A percentile compares a stretch with the other conserved stretches of the same genome.
Evolutionary conservation across 2,888 invertebrate species (phyloP).

Genomic region (Drosophila diplacantha): DNA sequence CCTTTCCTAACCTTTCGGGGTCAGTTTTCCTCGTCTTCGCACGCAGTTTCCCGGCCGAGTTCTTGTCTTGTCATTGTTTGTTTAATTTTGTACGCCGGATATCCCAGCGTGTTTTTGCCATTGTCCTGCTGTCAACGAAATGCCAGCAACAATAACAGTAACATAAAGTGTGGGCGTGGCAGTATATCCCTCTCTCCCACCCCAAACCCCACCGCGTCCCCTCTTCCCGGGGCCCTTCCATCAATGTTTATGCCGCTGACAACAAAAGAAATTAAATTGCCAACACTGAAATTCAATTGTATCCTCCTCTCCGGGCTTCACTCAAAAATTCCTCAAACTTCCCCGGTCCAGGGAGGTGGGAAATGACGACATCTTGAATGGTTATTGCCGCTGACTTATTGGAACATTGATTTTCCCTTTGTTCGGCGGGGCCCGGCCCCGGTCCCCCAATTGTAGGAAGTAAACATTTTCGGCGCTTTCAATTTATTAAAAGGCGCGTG

Average conservation of each 20-base stretch:
- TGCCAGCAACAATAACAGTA: slow-evolving; percentile 54
- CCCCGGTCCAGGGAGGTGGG: slow-evolving; percentile 17
- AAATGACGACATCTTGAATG: slow-evolving; percentile 48
- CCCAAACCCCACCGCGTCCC: neutral
- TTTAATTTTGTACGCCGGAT: slow-evolving; percentile 72
- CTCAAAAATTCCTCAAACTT: slow-evolving; percentile 52
- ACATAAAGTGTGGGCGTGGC: slow-evolving; percentile 39
- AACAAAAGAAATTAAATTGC: slow-evolving; percentile 73
- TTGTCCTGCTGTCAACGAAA: slow-evolving; percentile 68
- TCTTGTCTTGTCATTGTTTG: slow-evolving; percentile 70
- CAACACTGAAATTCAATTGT: slow-evolving; percentile 70
- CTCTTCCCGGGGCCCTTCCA: slow-evolving; percentile 32
- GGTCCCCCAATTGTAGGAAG: slow-evolving; percentile 45
- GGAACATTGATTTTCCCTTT: slow-evolving; percentile 53
- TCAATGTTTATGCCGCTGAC: slow-evolving; percentile 62
- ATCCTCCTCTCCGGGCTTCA: slow-evolving; percentile 42
- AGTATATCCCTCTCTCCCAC: neutral
- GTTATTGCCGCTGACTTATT: slow-evolving; percentile 61
- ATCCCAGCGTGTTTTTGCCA: slow-evolving; percentile 64
- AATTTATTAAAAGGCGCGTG: slow-evolving; percentile 66
- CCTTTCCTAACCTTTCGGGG: slow-evolving; percentile 42
- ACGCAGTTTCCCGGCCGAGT: slow-evolving; percentile 46
- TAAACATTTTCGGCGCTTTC: slow-evolving; percentile 52
- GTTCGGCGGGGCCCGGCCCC: neutral
- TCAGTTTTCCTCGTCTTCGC: slow-evolving; percentile 45